These are phyloP conservation scores for Apostichopus leukothele DNA, from an alignment of 53 echinoderm and acorn worm genomes.

Conservation along the genomic window DNA sequence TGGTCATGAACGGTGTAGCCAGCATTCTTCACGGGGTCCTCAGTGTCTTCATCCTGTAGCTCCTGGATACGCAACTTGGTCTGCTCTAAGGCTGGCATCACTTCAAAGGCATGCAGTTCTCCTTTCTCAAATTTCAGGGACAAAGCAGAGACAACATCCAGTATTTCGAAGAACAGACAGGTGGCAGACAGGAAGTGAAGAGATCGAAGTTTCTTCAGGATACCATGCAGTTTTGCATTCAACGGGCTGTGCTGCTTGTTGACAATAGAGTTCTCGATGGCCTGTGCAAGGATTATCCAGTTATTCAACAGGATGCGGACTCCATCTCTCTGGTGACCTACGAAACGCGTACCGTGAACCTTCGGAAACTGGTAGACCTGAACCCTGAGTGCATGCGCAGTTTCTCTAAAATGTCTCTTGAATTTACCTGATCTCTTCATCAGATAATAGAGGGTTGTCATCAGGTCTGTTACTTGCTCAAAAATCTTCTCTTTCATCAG, in stretches of 20 bases:
- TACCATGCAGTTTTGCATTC: slow-evolving; percentile 56
- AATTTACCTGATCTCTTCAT: slow-evolving; percentile 60
- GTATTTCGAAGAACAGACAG: slow-evolving; percentile 43
- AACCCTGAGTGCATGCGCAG: slow-evolving; percentile 38
- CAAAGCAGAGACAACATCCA: slow-evolving; percentile 48
- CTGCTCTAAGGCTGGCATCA: slow-evolving; percentile 35
- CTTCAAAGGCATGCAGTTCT: slow-evolving; percentile 49
- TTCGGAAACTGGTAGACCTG: slow-evolving; percentile 69
- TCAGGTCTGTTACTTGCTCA: slow-evolving; percentile 55
- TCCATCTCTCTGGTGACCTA: slow-evolving; percentile 62
- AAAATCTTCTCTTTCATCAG: slow-evolving; percentile 57
- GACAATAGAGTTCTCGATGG: slow-evolving; percentile 57
- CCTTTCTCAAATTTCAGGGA: slow-evolving; percentile 54
- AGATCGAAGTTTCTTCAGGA: slow-evolving; percentile 50
- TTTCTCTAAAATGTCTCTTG: slow-evolving; percentile 57
- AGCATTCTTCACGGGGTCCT: slow-evolving; percentile 40
- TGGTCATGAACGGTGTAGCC: slow-evolving; percentile 37
- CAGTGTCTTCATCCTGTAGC: slow-evolving; percentile 41
- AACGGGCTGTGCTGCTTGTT: slow-evolving; percentile 52
- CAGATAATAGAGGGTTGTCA: slow-evolving; percentile 59
- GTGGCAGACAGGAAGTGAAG: slow-evolving; percentile 34
- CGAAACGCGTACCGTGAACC: slow-evolving; percentile 69
- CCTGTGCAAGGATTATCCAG: slow-evolving; percentile 60
- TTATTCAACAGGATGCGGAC: slow-evolving; percentile 57
- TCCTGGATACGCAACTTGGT: slow-evolving; percentile 46